Evolutionary conservation across 2,113 vertebrate species (phyloP).

Genomic region (Ptyas mucosa): DNA sequence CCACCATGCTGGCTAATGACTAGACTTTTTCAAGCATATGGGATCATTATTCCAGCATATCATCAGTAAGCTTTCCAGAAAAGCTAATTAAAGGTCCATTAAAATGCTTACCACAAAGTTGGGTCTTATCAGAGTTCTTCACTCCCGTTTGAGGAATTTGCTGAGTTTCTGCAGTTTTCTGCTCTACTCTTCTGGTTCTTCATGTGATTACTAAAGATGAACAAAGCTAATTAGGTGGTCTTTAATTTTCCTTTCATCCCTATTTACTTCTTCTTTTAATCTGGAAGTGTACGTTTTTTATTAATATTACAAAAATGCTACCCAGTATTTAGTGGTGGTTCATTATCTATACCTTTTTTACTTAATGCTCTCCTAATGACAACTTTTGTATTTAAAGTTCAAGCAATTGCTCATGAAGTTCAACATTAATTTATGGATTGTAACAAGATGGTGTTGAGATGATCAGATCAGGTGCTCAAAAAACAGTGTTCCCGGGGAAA

Average conservation of each 20-base stretch:
- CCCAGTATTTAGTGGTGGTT: slow-evolving; percentile 18
- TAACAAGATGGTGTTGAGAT: slow-evolving; percentile 15
- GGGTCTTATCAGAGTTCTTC: slow-evolving; percentile 62
- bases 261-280: slow-evolving; percentile 60
- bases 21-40: slow-evolving; percentile 68
- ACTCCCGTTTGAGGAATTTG: slow-evolving; percentile 61
- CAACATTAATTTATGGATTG: slow-evolving; percentile 53
- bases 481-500: slow-evolving; percentile 25
- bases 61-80: slow-evolving; percentile 75
- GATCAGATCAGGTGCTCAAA: slow-evolving; percentile 36
- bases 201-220: slow-evolving; percentile 56
- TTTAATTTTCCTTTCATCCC: slow-evolving; percentile 56
- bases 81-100: slow-evolving; percentile 73
- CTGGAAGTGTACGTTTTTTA: slow-evolving; percentile 40
- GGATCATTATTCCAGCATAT: slow-evolving; percentile 72
- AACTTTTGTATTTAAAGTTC: slow-evolving; percentile 45
- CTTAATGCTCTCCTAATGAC: slow-evolving; percentile 8
- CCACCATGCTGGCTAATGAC: slow-evolving; percentile 68
- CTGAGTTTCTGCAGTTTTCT: slow-evolving; percentile 49
- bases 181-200: slow-evolving; percentile 53
- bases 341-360: slow-evolving; percentile 10
- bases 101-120: slow-evolving; percentile 71
- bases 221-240: slow-evolving; percentile 63
- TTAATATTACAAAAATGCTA: slow-evolving; percentile 22
- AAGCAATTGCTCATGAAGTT: slow-evolving; percentile 53